Evolutionary conservation across 2,113 vertebrate species (phyloP).

Genomic region (Solenodon paradoxus): DNA sequence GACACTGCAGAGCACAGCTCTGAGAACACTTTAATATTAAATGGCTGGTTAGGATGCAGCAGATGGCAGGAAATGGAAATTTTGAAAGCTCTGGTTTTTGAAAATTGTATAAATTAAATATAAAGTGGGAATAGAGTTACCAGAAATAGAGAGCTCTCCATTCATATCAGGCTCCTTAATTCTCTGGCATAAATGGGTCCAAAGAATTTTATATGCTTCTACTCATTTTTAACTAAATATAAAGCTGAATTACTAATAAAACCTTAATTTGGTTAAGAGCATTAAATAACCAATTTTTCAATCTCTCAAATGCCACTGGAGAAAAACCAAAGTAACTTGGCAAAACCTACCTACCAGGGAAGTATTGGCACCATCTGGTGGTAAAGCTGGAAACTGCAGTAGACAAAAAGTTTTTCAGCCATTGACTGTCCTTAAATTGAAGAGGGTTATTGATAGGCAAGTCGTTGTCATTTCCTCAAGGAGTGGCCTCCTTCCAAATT

Average conservation of each 20-base stretch:
- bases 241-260: constrained; percentile 26
- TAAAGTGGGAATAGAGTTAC: not conserved
- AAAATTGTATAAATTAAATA: constrained; percentile 12
- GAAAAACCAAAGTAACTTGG: not conserved
- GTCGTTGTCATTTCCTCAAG: not conserved
- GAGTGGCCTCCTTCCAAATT: not conserved
- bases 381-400: not conserved
- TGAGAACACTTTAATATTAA: not conserved
- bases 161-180: not conserved
- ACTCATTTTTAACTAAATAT: constrained; percentile 5
- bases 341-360: not conserved
- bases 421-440: not conserved
- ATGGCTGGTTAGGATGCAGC: not conserved
- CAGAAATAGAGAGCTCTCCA: not conserved
- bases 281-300: not conserved
- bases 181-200: not conserved
- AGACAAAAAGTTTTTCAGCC: not conserved
- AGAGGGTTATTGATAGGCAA: not conserved
- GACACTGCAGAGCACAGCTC: not conserved
- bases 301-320: not conserved
- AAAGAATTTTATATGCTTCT: not conserved
- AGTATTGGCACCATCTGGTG: constrained; percentile 58
- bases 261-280: not conserved
- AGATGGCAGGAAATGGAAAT: not conserved
- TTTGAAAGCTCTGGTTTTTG: not conserved